Evolutionary conservation across 2,797 vertebrate species (phyloP).

Genomic region (Chiloscyllium punctatum): DNA sequence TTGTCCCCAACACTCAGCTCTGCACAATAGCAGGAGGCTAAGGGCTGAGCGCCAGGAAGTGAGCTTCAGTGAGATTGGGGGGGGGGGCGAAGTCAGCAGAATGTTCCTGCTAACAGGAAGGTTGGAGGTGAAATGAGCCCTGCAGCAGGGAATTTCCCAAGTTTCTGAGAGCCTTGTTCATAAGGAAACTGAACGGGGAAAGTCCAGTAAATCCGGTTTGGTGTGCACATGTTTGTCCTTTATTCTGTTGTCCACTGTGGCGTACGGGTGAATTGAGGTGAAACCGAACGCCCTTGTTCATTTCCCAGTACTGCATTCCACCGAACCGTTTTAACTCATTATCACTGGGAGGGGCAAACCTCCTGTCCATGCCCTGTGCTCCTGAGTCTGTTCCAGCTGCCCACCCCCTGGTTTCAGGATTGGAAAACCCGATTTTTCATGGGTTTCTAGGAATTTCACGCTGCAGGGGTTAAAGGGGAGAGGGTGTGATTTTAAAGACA

Average conservation of each 20-base stretch:
- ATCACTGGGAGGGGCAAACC: accelerated
- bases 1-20: background rate
- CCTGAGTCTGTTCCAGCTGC: too few species aligned
- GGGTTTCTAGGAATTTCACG: background rate
- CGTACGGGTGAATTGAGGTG: background rate
- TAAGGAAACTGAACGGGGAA: background rate
- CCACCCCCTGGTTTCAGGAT: too few species aligned
- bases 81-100: too few species aligned
- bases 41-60: background rate
- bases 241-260: background rate
- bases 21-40: background rate
- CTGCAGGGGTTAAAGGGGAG: background rate
- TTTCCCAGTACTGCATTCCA: background rate
- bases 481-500: background rate
- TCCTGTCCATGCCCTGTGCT: background rate
- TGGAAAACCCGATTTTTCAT: background rate
- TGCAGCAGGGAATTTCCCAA: background rate
- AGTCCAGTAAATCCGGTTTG: background rate
- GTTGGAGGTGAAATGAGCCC: background rate
- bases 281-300: background rate
- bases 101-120: too few species aligned
- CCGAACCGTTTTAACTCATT: too few species aligned
- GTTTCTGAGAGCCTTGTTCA: too few species aligned
- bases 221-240: background rate
- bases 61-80: background rate